Evolutionary conservation across 2,888 invertebrate genomes (phyloP), one percentile per base, ranked within the genome.

Genomic region (Podotricha telesiphe): DNA sequence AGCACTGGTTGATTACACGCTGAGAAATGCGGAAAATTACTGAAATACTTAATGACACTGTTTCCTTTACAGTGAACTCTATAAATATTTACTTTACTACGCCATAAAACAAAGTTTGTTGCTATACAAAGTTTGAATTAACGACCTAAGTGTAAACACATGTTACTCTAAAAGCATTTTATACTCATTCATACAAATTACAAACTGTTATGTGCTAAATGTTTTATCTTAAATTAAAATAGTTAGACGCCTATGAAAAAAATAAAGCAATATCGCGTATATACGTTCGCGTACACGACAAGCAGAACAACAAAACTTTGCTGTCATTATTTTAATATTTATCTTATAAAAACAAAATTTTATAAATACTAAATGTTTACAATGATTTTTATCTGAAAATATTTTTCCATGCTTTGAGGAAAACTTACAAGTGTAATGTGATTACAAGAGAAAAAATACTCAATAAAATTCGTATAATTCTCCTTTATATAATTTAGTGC

Each of bases 11-110:
- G 88, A 89, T 89, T 88, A 89, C 85, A 83, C 34, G 55, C 55
- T 82, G 79, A 82, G 79, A 82, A 83, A 83, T 77, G 82, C 82
- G 85, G 86, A 86, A 88, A 90, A 91, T 90, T 85, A 85, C 86
- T 84, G 85, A 87, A 86, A 85, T 84, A 85, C 86, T 84, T 85
- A 82, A 86, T 83, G 85, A 84, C 82, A 78, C 70, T 71, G 76
- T 79, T 78, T 67, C 71, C 69, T 70, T 75, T 72, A 70, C 72
- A 67, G 48, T 70, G 50, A 59, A 63, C 72, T 76, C 75, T 76
- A 82, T 86, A 85, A 86, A 85, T 86, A 85, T 86, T 85, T 86
- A 82, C 79, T 76, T 78, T 69, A 69, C 71, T 73, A 74, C 65
- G 59, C 76, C 78, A 78, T 86, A 83, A 86, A 85, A 79, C 78